Conservation (phyloP, 2,888 invertebrate genomes). For the Ectropis crepuscularia region DNA sequence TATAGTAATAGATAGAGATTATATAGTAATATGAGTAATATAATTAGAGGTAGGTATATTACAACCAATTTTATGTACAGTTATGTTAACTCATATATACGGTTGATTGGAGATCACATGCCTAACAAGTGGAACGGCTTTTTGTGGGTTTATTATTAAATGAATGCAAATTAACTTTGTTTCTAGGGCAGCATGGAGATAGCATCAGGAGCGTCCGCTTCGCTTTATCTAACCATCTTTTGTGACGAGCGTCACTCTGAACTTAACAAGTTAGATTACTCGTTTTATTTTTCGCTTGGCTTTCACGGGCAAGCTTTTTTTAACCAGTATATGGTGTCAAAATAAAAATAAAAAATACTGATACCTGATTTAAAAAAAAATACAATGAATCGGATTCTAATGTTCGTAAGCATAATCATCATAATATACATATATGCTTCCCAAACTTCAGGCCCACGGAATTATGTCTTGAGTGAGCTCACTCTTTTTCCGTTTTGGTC, state of each 20-base stretch:
- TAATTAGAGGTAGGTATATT: background rate
- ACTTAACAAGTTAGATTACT: constrained; percentile 3
- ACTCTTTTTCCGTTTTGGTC: too few species aligned
- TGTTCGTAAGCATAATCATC: too few species aligned
- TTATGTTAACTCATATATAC: constrained; percentile 45
- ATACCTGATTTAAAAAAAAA: too few species aligned
- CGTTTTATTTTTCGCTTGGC: background rate
- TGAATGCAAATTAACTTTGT: constrained; percentile 69
- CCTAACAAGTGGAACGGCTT: constrained; percentile 54
- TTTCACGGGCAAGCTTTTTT: too few species aligned
- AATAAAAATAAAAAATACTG: too few species aligned
- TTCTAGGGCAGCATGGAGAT: constrained; percentile 67
- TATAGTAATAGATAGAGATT: too few species aligned
- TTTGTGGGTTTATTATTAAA: constrained; percentile 56
- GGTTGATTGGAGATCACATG: constrained; percentile 51
- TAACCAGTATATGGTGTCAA: too few species aligned
- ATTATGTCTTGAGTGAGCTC: too few species aligned
- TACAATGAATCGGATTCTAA: too few species aligned
- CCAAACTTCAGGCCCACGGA: too few species aligned
- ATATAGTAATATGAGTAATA: too few species aligned
- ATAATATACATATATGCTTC: too few species aligned
- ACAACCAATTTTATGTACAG: constrained; percentile 33
- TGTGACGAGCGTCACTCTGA: constrained; percentile 54
- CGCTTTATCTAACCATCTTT: constrained; percentile 59
- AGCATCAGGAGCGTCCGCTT: constrained; percentile 63